These are phyloP conservation scores for Oryctolagus cuniculus DNA, from an alignment of 2,113 vertebrate genomes.

Conservation along the genomic window DNA sequence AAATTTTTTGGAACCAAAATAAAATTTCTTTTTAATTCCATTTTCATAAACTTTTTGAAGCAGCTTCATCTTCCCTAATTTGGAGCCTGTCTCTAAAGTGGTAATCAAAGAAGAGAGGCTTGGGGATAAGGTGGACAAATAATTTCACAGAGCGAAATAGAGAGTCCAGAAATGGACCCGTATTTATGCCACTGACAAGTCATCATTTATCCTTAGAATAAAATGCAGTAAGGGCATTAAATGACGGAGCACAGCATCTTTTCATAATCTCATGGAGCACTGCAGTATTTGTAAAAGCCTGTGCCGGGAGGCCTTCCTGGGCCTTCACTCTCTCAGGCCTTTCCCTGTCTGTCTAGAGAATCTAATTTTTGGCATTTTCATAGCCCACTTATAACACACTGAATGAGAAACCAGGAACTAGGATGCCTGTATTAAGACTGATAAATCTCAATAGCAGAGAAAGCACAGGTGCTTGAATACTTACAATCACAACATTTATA, in stretches of 20 bases:
- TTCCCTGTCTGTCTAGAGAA: neutral
- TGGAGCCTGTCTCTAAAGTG: neutral
- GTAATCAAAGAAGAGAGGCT: neutral
- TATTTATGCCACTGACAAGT: too few species aligned
- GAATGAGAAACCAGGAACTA: neutral
- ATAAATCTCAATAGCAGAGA: neutral
- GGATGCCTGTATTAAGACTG: neutral
- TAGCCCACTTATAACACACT: neutral
- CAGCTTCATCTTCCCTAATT: neutral
- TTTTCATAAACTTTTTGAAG: neutral
- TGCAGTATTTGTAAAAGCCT: neutral
- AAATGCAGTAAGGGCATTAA: neutral
- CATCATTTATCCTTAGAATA: neutral
- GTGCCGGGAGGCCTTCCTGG: neutral
- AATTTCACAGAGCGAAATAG: neutral
- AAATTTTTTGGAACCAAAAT: too few species aligned
- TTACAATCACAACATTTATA: neutral
- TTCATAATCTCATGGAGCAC: neutral
- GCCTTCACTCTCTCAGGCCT: rapidly evolving
- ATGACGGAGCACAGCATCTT: neutral
- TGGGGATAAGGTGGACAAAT: neutral
- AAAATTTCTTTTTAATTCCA: too few species aligned
- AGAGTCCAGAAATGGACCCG: neutral
- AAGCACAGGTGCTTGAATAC: neutral
- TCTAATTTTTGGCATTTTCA: neutral